Base-by-base conservation (phyloP, 2,888 invertebrate species). In the Apamea monoglypha region DNA sequence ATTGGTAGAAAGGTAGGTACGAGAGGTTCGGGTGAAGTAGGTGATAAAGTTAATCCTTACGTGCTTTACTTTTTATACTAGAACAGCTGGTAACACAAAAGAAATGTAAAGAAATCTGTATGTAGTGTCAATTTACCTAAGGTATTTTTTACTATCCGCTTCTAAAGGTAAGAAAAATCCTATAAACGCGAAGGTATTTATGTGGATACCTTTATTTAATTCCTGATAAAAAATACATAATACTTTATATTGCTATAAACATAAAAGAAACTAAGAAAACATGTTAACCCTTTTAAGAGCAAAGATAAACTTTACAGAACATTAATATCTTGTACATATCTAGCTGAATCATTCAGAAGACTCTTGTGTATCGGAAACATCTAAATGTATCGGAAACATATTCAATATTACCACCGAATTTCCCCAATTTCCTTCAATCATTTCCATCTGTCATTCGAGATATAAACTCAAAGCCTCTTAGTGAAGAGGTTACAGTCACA, bases 21-120 rank as follows among this genome's bases (percentile, higher is more conserved):
- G 32, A 50, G 63, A 36, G 32, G 36, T 16, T 36, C 7, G 12
- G 16, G 14, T 47, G 56, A 44, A 1, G 50, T 25, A 68, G 53
- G 64, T 74, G 74, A 84, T 81, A 66, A 82, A 78, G 68, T 72
- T 70, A 82, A 76, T 50, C 73, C 70, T 50, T 7, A 40, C 40
- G 76, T 67, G 63, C 29, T 66, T 63, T 61, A 61, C 14, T 67
- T 74, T 29, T 63, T 50, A 40, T 40, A 73, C 4, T 69, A 10
- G 10, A 21, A n/a, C 25, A 21, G 2, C 29, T 47, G 47, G 5
- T 18, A 8, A 10, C 76, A 7, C 14, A 61, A 2, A 4, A 14
- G 6, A 44, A 12, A 36, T 7, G 14, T 53, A 6, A 40, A 10
- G 6, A 59, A 50, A 29, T 61, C 8, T 53, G 47, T 29, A 59